Conservation (phyloP, 2,888 invertebrate genomes). For the Callinectes sapidus region DNA sequence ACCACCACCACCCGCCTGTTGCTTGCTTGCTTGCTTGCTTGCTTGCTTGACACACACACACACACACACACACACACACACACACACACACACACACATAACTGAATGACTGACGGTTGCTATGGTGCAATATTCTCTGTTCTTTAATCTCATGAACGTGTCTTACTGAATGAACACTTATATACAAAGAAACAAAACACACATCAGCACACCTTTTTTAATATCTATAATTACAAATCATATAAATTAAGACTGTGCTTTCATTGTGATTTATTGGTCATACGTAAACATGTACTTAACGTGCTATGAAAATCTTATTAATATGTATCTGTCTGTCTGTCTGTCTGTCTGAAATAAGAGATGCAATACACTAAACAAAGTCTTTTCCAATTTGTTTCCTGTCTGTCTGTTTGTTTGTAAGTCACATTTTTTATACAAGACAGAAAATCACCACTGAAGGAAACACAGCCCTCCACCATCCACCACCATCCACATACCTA, state of each 20-base stretch:
- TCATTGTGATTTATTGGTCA: too few species aligned
- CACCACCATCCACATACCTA: not conserved
- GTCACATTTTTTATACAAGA: too few species aligned
- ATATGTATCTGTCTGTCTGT: too few species aligned
- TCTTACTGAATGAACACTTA: not conserved
- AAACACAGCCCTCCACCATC: not conserved
- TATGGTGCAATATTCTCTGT: not conserved
- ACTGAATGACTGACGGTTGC: not conserved
- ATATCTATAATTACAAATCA: too few species aligned
- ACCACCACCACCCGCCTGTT: not conserved
- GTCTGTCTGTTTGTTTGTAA: too few species aligned
- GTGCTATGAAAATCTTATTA: too few species aligned
- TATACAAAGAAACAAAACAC: not conserved
- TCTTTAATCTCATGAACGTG: not conserved
- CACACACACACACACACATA: not conserved
- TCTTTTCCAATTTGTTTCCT: too few species aligned
- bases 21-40: not conserved
- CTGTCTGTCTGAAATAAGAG: too few species aligned
- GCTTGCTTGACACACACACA: not conserved
- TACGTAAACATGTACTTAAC: too few species aligned
- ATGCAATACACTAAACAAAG: too few species aligned
- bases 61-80: not conserved
- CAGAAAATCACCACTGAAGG: not conserved
- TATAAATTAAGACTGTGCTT: too few species aligned
- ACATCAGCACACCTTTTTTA: too few species aligned